These are phyloP conservation scores for Smithornis capensis DNA, from an alignment of 2,113 vertebrate species.

Conservation along the genomic window DNA sequence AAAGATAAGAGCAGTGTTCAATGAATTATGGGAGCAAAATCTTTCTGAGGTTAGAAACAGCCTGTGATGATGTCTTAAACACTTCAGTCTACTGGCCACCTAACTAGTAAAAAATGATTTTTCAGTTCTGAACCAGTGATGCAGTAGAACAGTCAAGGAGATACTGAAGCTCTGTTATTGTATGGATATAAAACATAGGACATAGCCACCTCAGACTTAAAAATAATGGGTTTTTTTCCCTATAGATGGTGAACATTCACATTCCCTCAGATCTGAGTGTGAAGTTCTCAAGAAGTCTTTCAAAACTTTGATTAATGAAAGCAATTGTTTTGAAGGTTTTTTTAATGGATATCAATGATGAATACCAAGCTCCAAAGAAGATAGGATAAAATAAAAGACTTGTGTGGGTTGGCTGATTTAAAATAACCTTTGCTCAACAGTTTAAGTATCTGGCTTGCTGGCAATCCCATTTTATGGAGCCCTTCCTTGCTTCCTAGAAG, in stretches of 20 bases:
- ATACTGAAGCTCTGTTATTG: background rate
- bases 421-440: background rate
- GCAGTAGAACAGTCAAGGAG: background rate
- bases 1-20: background rate
- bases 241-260: background rate
- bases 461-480: background rate
- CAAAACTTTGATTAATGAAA: background rate
- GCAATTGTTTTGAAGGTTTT: background rate
- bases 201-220: background rate
- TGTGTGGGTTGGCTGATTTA: background rate
- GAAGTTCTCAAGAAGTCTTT: background rate
- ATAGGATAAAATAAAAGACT: background rate
- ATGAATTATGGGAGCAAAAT: background rate
- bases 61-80: background rate
- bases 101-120: background rate
- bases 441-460: background rate
- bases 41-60: background rate
- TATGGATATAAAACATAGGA: background rate
- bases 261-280: background rate
- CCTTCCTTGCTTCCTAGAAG: background rate
- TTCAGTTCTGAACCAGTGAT: background rate
- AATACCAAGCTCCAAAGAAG: background rate
- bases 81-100: background rate
- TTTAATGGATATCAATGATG: background rate
- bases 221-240: background rate